These are phyloP conservation scores for Heliconius aoede DNA, from an alignment of 2,888 invertebrate genomes.

Conservation along the genomic window DNA sequence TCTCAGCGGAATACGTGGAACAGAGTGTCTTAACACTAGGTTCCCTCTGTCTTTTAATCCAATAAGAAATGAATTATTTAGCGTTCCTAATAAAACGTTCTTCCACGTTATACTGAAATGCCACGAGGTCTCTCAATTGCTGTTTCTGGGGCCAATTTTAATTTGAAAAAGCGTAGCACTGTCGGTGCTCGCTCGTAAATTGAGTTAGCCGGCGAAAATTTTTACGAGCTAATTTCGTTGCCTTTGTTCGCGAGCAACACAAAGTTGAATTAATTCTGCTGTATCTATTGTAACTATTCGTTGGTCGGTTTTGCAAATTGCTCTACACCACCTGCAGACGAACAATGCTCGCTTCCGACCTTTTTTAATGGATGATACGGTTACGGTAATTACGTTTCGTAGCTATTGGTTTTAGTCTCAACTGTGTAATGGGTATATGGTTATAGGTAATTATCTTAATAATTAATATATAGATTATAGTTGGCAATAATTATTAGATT, in stretches of 20 bases:
- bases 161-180: conserved; percentile 52
- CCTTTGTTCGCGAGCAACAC: conserved; percentile 27
- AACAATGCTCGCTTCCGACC: conserved; percentile 28
- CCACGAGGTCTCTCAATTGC: conserved; percentile 52
- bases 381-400: conserved; percentile 8
- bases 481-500: too few relatives aligned
- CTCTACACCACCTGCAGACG: conserved; percentile 18
- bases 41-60: conserved; percentile 6
- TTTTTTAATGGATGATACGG: conserved; percentile 25
- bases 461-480: too few relatives aligned
- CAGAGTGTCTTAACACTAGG: too few relatives aligned
- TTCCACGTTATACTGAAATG: conserved; percentile 29
- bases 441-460: too few relatives aligned
- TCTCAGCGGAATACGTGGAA: too few relatives aligned
- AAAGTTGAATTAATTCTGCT: conserved; percentile 24
- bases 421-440: too few relatives aligned
- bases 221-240: conserved; percentile 40
- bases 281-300: conserved; percentile 30
- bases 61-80: conserved; percentile 8
- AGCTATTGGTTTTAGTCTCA: neutral
- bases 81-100: conserved; percentile 23
- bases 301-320: conserved; percentile 10
- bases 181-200: conserved; percentile 35
- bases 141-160: conserved; percentile 59
- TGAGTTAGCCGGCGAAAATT: conserved; percentile 39